Base-by-base conservation (phyloP, 2,888 invertebrate genomes). In the Xylota sylvarum region DNA sequence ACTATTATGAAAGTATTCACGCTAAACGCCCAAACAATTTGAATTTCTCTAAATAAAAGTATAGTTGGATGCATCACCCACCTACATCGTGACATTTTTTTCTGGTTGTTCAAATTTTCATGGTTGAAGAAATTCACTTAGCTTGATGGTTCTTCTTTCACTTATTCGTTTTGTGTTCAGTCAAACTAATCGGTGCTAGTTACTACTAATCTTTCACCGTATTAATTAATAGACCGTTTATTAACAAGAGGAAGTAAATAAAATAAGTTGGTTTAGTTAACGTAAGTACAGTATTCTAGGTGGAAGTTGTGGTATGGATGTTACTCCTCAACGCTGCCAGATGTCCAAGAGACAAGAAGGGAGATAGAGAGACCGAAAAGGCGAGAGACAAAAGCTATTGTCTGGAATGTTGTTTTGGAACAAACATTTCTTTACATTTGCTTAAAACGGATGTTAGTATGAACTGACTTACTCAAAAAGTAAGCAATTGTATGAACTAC, bases 211-310 rank as follows among this genome's bases (percentile, higher is more conserved):
- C 5, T 30, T 32, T 65, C 14, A 35, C 35, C 32, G 23, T 23
- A 37, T 50, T 37, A 50, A 30, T 48, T 65, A 17, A 50, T 50
- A 50, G 19, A 50, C 35, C 35, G 35, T 23, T 65, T 50, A 37
- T 23, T 9, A 19, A 55, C 23, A n/a, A 35, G 5, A 35, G 12
- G 0, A 37, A 19, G 35, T n/a, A 50, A 35, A 65, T 65, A 9
- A 10, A 14, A 46, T 17, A 19, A 30, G 14, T 3, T 50, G 50
- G 32, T 19, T 30, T 30, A 12, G 10, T 32, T 32, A 17, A 30
- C 46, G 19, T 6, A 30, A 4, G 9, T 32, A 6, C 5, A 14
- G 9, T 14, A 9, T 62, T 7, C 23, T 27, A 0, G n/a, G 2
- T 10, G 9, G 0, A 9, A 2, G 7, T 35, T 9, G 9, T 9